Conservation (phyloP, 2,797 vertebrate genomes). For the Leptodactylus fallax region DNA sequence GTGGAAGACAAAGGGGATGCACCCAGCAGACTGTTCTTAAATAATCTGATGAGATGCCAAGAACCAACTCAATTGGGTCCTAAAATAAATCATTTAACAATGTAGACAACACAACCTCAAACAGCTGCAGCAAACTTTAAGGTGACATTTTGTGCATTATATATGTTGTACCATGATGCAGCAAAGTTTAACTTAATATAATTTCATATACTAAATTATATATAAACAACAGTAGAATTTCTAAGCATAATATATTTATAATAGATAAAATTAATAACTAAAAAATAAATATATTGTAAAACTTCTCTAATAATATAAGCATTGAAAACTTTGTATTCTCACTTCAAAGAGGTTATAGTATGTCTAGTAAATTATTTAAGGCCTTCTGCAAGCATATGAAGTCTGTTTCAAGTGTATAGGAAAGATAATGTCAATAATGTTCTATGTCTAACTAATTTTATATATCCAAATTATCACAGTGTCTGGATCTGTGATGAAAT, state of each 20-base stretch:
- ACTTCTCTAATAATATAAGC: conserved; percentile 1
- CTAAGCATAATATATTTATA: not conserved
- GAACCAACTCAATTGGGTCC: too few relatives aligned
- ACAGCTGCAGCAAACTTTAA: too few relatives aligned
- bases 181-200: too few relatives aligned
- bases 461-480: not conserved
- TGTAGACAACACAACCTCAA: too few relatives aligned
- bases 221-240: not conserved
- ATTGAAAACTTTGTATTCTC: conserved; percentile 14
- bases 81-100: too few relatives aligned
- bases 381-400: conserved; percentile 23
- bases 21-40: too few relatives aligned
- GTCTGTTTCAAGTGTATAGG: conserved; percentile 2
- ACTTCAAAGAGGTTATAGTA: conserved; percentile 1
- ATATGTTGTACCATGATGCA: too few relatives aligned
- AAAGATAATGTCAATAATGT: conserved; percentile 3
- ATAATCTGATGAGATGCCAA: too few relatives aligned
- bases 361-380: conserved; percentile 19
- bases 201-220: too few relatives aligned
- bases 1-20: too few relatives aligned
- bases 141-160: too few relatives aligned
- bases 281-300: not conserved
- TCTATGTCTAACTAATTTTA: conserved; percentile 1
- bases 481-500: not conserved
- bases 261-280: not conserved